Evolutionary conservation across 2,888 invertebrate species (phyloP).

Genomic region (Arrhopalites spinosus): DNA sequence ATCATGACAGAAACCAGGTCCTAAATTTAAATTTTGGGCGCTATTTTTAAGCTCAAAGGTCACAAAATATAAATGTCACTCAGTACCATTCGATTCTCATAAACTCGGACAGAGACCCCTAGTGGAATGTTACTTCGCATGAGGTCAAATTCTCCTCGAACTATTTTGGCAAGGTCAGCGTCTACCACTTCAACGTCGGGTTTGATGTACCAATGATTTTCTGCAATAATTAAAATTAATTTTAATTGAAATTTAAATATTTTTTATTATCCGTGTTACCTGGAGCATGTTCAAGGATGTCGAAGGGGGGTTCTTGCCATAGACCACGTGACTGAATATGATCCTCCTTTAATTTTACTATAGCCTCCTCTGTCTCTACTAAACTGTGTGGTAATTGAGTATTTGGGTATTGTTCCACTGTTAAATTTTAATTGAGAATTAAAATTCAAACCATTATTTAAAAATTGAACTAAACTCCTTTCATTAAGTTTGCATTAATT

Average conservation of each 20-base stretch:
- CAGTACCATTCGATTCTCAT: slow-evolving; percentile 78
- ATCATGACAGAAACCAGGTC: slow-evolving; percentile 91
- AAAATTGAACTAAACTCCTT: no score
- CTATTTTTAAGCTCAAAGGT: slow-evolving; percentile 11
- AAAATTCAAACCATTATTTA: no score
- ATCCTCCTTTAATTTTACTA: background rate
- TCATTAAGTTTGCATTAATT: no score
- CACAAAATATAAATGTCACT: background rate
- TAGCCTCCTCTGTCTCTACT: slow-evolving; percentile 2
- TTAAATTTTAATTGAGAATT: no score
- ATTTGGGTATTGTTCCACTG: slow-evolving; percentile 39
- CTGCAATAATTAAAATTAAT: no score
- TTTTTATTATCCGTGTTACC: no score
- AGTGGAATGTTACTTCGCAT: slow-evolving; percentile 80
- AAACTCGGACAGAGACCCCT: slow-evolving; percentile 84
- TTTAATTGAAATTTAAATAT: no score
- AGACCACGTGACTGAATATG: background rate
- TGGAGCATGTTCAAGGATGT: slow-evolving; percentile 41
- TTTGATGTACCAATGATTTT: slow-evolving; percentile 41
- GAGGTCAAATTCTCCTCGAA: slow-evolving; percentile 81
- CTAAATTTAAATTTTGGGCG: no score
- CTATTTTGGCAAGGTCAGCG: slow-evolving; percentile 74
- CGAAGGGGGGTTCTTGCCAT: slow-evolving; percentile 48
- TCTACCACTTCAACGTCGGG: slow-evolving; percentile 1
- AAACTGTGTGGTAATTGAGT: background rate